Base-by-base conservation (phyloP, 2,113 vertebrate genomes). In the Rana temporaria region DNA sequence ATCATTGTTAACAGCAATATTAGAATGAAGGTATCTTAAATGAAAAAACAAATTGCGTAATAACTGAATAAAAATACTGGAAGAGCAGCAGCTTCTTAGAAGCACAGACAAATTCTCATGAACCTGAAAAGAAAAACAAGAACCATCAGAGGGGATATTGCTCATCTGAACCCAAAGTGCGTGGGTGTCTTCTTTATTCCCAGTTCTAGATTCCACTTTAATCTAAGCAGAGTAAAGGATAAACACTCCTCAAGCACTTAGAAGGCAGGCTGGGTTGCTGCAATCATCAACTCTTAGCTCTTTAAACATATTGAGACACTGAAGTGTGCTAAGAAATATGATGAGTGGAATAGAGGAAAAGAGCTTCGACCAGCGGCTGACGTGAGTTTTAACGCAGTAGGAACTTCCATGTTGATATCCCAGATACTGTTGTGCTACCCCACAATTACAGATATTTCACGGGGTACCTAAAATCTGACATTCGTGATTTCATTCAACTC, bases 111-210 rank as follows among this genome's bases (percentile, higher is more conserved):
- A 75, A 56, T 72, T 57, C 70, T 72, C 17, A 14, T 75, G 56
- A 75, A 42, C 19, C n/a, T 34, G 30, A 26, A 12, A 74, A 20
- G 30, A 26, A 12, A 74, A 20, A 60, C 48, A 55, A 4, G 14
- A 17, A 60, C 42, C 15, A 78, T 32, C 22, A 53, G 17, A 55
- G 11, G 16, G 57, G 76, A 78, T 30, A 67, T 34, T 56, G n/a
- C 48, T 56, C 76, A 67, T 67, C 63, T 15, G 22, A 67, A 26
- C 24, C 17, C 22, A 67, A 56, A 67, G 11, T 20, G 76, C 19
- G 76, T 57, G 24, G 76, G 63, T 22, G 52, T 20, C 63, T 56
- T 19, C 8, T 72, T 62, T 60, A 78, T 56, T 78, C 76, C 22
- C 4, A n/a, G 63, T 48, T 78, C 63, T 55, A 56, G 11, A 56